Evolutionary conservation across 35 echinoderm and acorn worm genomes (phyloP).

Genomic region (Anneissia japonica): DNA sequence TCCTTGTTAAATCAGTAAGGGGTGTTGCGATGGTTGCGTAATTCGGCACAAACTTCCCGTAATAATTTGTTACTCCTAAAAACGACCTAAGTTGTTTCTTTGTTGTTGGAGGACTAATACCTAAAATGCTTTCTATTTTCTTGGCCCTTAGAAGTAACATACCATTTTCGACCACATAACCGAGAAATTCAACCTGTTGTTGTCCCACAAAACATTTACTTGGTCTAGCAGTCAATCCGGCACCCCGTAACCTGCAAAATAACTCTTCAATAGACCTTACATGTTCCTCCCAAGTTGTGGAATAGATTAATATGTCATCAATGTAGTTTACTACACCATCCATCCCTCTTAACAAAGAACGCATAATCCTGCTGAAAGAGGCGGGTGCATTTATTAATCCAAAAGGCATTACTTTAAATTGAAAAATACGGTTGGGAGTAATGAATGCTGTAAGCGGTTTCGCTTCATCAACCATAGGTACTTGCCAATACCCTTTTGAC

Average conservation of each 20-base stretch:
- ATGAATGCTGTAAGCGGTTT: slow-evolving; percentile 7
- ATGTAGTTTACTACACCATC: slow-evolving; percentile 8
- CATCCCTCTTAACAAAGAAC: neutral
- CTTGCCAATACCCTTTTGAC: neutral
- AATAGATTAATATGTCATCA: slow-evolving; percentile 19
- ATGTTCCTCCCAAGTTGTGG: neutral
- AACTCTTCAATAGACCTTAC: neutral
- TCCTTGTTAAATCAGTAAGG: slow-evolving; percentile 14
- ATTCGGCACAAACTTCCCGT: neutral
- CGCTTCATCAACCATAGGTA: neutral
- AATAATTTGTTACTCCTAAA: too few relatives aligned
- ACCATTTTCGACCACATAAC: neutral
- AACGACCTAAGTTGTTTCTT: slow-evolving; percentile 1
- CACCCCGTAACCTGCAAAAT: neutral
- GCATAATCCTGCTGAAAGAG: neutral
- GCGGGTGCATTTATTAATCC: slow-evolving; percentile 3
- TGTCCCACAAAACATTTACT: neutral
- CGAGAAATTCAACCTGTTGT: neutral
- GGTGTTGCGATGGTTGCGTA: slow-evolving; percentile 1
- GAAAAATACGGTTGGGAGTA: neutral
- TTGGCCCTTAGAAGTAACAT: neutral
- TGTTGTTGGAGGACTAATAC: neutral
- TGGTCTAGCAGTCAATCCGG: slow-evolving; percentile 1
- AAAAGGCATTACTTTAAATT: slow-evolving; percentile 9
- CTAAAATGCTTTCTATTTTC: slow-evolving; percentile 13